These are phyloP conservation scores for Progne subis DNA, from an alignment of 2,113 vertebrate genomes.

Conservation along the genomic window DNA sequence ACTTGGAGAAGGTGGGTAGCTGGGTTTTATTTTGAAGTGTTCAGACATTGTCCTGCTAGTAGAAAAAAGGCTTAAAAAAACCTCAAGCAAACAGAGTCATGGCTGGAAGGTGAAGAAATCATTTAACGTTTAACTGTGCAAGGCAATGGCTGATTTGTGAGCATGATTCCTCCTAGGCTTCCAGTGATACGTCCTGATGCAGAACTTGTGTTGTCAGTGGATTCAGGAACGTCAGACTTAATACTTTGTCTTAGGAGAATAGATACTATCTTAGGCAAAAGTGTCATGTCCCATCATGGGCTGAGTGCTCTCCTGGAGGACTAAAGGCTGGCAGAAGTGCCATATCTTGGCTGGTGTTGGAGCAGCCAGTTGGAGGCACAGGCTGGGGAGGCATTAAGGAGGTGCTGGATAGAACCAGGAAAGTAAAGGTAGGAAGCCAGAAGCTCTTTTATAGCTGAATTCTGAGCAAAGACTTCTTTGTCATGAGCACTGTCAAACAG, in stretches of 20 bases:
- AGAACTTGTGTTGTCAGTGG: constrained; percentile 73
- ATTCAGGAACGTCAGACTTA: constrained; percentile 24
- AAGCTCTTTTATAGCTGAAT: constrained; percentile 79
- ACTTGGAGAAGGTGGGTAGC: background rate
- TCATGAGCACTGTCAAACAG: constrained; percentile 82
- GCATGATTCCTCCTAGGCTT: constrained; percentile 67
- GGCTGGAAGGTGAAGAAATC: constrained; percentile 23
- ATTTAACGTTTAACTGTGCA: constrained; percentile 49
- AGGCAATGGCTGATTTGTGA: constrained; percentile 71
- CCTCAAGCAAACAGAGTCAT: background rate
- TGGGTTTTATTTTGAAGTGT: background rate
- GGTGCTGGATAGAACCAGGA: background rate
- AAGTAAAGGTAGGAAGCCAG: constrained; percentile 29
- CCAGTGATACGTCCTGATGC: constrained; percentile 72
- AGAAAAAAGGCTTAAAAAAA: background rate
- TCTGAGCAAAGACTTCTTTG: constrained; percentile 80
- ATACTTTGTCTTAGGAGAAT: constrained; percentile 75
- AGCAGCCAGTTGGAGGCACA: background rate
- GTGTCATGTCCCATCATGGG: background rate
- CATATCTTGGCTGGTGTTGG: background rate
- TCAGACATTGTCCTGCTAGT: background rate
- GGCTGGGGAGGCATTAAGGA: background rate
- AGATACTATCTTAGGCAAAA: constrained; percentile 64
- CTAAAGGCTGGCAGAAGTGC: constrained; percentile 30
- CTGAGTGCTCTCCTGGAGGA: constrained; percentile 2